Evolutionary conservation across 2,113 vertebrate genomes (phyloP), one percentile per base, ranked within the genome.

Genomic region (Pampusana beccarii): DNA sequence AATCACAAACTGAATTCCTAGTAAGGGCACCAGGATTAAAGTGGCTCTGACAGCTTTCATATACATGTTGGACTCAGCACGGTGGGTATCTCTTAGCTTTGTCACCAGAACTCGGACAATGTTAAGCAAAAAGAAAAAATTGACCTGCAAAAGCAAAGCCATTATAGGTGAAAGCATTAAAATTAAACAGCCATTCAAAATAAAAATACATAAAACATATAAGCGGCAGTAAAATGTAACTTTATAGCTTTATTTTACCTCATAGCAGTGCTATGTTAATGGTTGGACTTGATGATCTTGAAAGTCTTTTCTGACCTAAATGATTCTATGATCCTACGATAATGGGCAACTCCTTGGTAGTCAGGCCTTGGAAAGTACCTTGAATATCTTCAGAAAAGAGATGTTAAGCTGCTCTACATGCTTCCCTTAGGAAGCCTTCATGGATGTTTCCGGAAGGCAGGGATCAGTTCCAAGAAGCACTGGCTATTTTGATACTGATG

Each of bases 21-120:
- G 97, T 83, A 99, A 98, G 53, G 99, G 99, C 96, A 99, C 99
- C 51, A 99, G 98, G 95, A 99, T 98, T 87, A 99, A 97, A 16
- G 99, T 99, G 95, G 99, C 99, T 95, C 99, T 98, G 91, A 99
- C 99, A 8, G 99, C 99, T 97, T 99, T 99, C 99, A 99, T 99
- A 85, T 99, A 99, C 99, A 99, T 99, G 97, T 99, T 98, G 54
- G 98, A 98, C 92, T 99, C 99, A 0, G 98, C 98, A 28, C 99
- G 98, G 87, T 99, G 99, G 1, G 98, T 99, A 58, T 99, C 98
- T 91, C 98, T 98, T 62, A 99, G 95, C 93, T 99, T 99, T 75
- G 98, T 99, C 94, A 99, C 99, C 71, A 99, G 96, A 81, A 99
- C 99, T 36, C 99, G 98, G 48, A 99, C 99, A 21, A 99, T 99